Conservation (phyloP, 2,888 invertebrate genomes). For the Ichneumoninae sp. region DNA sequence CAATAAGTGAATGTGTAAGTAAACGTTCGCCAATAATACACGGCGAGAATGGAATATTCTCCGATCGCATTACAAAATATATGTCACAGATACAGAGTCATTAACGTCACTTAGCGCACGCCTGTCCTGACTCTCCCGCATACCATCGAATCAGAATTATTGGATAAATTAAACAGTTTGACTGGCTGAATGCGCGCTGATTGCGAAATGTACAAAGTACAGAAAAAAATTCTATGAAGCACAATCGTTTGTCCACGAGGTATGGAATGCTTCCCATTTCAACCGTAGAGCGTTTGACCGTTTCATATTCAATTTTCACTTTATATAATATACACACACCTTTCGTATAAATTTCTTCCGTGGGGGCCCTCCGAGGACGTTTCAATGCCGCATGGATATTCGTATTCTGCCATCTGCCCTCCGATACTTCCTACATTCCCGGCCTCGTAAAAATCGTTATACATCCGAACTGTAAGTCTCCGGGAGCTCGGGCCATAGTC, state of each 20-base stretch:
- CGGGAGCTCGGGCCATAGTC: neutral
- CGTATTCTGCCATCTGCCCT: conserved; percentile 26
- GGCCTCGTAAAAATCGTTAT: conserved; percentile 10
- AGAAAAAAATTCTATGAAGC: neutral
- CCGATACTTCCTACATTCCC: conserved; percentile 15
- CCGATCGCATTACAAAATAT: neutral
- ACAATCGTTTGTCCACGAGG: neutral
- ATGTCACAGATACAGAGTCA: neutral
- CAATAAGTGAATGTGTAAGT: neutral
- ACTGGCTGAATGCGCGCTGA: neutral
- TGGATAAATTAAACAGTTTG: neutral
- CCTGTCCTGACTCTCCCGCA: neutral
- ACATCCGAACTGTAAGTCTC: conserved; percentile 22
- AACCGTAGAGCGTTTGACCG: neutral
- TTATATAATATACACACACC: neutral
- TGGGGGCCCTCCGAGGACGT: neutral
- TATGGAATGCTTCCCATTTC: neutral
- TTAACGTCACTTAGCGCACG: neutral
- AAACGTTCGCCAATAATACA: neutral
- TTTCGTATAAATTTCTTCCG: conserved; percentile 1
- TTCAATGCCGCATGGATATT: conserved; percentile 13
- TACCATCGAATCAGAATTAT: neutral
- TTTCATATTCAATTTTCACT: conserved; percentile 7
- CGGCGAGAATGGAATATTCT: neutral
- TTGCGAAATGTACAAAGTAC: neutral